A percentile compares a stretch with the other conserved stretches of the same genome.
phyloP scores from a whole-genome alignment of 2,888 invertebrate genomes.

The Platycheirus rosarum region DNA sequence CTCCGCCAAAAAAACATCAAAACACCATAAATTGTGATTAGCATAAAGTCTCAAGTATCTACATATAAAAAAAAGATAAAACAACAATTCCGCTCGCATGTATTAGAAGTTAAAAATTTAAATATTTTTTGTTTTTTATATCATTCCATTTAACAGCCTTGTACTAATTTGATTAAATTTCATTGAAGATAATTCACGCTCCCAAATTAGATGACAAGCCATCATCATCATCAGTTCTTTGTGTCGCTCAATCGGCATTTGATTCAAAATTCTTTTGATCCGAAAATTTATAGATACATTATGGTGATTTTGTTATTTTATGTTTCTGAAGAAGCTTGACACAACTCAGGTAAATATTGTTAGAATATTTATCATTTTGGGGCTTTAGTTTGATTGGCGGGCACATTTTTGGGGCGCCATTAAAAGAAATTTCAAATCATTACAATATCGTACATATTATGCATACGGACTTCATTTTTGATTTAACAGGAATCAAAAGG shows the following conservation, averaged over 20 bases:
- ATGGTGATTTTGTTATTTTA: background rate
- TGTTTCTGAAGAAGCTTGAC: constrained; percentile 6
- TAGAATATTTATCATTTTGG: background rate
- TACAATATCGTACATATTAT: too few species aligned
- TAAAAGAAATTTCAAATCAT: background rate
- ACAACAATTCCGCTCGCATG: background rate
- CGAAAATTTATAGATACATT: background rate
- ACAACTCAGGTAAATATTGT: background rate
- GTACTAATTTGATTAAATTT: constrained; percentile 1
- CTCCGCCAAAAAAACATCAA: background rate
- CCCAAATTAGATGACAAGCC: background rate
- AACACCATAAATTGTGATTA: background rate
- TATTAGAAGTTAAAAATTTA: background rate
- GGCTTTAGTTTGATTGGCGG: background rate
- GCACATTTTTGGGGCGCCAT: background rate
- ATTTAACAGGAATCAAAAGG: too few species aligned
- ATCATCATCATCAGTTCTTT: background rate
- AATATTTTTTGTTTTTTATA: background rate
- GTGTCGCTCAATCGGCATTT: background rate
- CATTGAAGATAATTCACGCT: constrained; percentile 7
- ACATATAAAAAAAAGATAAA: background rate
- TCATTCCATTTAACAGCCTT: background rate
- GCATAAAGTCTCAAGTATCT: background rate
- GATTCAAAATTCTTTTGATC: constrained; percentile 9
- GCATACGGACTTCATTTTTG: too few species aligned